Conservation (phyloP, 2,797 vertebrate genomes). For the Pangasius sanitwongsei region DNA sequence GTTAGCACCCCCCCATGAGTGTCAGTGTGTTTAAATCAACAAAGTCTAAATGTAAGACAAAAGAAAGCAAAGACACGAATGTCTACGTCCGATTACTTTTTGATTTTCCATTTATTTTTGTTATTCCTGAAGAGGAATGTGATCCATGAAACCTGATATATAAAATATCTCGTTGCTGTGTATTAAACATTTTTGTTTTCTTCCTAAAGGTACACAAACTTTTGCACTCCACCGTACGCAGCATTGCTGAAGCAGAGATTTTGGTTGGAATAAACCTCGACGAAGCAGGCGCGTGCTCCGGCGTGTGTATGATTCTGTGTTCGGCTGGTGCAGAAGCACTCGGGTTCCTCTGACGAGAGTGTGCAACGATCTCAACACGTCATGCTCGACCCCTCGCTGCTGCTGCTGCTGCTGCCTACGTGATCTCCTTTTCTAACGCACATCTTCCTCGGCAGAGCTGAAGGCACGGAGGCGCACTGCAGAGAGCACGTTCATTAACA, state of each 20-base stretch:
- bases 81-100: background rate
- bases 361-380: constrained; percentile 26
- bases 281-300: background rate
- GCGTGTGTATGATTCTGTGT: background rate
- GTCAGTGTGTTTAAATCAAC: background rate
- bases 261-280: background rate
- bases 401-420: constrained; percentile 35
- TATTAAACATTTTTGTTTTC: background rate
- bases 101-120: background rate
- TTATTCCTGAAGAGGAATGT: background rate
- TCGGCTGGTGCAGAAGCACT: background rate
- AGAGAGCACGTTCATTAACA: constrained; percentile 45
- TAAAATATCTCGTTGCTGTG: background rate
- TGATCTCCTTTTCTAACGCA: constrained; percentile 58
- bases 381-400: constrained; percentile 19
- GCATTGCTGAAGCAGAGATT: background rate
- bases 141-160: background rate
- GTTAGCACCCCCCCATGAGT: background rate
- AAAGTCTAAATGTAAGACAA: background rate
- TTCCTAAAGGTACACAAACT: background rate
- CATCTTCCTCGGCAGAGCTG: constrained; percentile 48
- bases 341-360: constrained; percentile 2
- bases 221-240: background rate
- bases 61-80: background rate
- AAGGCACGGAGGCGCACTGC: constrained; percentile 48